Evolutionary conservation across 2,797 vertebrate species (phyloP), one percentile per base, ranked within the genome.

Genomic region (Notolepis coatsorum): DNA sequence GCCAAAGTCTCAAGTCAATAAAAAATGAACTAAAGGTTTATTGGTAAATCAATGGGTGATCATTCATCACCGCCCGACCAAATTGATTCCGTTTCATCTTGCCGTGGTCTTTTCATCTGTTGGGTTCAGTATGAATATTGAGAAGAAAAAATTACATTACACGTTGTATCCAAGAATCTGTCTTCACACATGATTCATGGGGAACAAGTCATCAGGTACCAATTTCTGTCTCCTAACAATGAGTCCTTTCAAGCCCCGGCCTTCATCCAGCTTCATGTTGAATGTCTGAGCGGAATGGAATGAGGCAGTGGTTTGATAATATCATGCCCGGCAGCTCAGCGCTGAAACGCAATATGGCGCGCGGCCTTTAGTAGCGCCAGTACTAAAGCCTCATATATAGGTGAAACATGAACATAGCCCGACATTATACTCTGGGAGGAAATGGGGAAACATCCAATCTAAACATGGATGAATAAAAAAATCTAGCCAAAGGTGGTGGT

Each of bases 171-270:
- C 73, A 75, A 67, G 49, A 68, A 59, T 27, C 60, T 76, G 77
- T 73, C 69, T 42, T 24, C 7, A 3, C 20, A 3, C 20, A 30
- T 79, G 74, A 78, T 74, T 78, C 72, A 79, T 78, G 24, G 45
- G n/a, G 15, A 49, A 61, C 15, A 1, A 35, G 48, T 48, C 21
- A 54, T 57, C 70, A 51, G 73, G 71, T 45, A 66, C 75, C 56
- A 70, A 42, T 52, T 58, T 39, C 28, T 15, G 35, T 46, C 48
- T 38, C 33, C 53, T 49, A 35, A 41, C 49, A 52, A 8, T 46
- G 56, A 62, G n/a, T n/a, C n/a, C n/a, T n/a, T n/a, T n/a, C n/a
- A n/a, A n/a, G n/a, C n/a, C n/a, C n/a, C n/a, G 9, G 37, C 12
- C 21, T 13, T 12, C 20, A 63, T 67, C 75, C 71, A 59, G 58